A percentile compares a stretch with the other conserved stretches of the same genome.
Evolutionary conservation across 2,797 vertebrate genomes (phyloP).

Genomic region (Cephalopachus bancanus): DNA sequence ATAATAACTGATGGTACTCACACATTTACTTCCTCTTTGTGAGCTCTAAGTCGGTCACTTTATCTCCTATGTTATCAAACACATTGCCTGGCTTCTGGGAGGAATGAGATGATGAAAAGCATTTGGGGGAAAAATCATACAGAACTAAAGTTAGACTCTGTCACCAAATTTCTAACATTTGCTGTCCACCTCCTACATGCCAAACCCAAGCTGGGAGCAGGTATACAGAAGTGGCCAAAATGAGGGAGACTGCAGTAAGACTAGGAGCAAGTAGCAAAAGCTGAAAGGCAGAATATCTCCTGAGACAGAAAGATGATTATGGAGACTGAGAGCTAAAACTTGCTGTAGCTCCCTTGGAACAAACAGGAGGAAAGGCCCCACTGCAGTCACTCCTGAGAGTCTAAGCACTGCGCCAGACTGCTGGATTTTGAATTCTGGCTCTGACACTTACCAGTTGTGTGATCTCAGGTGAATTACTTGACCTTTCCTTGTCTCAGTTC

Average conservation of each 20-base stretch:
- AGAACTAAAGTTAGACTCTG: not conserved
- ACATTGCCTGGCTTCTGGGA: not conserved
- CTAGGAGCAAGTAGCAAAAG: not conserved
- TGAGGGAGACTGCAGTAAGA: not conserved
- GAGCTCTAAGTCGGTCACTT: not conserved
- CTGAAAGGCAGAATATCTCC: not conserved
- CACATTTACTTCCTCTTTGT: not conserved
- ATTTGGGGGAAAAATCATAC: not conserved
- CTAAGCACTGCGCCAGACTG: not conserved
- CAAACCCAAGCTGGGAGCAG: not conserved
- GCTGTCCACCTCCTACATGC: not conserved
- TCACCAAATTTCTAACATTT: not conserved
- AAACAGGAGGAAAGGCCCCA: not conserved
- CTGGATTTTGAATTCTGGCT: not conserved
- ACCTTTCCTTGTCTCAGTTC: too few relatives aligned
- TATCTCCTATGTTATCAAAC: not conserved
- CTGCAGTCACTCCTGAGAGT: not conserved
- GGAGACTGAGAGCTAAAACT: not conserved
- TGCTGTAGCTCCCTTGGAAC: not conserved
- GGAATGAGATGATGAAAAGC: not conserved
- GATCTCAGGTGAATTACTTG: not conserved
- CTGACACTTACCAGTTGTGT: not conserved
- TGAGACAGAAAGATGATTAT: not conserved
- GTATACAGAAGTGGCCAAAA: not conserved
- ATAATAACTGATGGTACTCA: fast-evolving